Evolutionary conservation across 1,140 invertebrate genomes (phyloP).

Genomic region (Matsumurasca onukii): DNA sequence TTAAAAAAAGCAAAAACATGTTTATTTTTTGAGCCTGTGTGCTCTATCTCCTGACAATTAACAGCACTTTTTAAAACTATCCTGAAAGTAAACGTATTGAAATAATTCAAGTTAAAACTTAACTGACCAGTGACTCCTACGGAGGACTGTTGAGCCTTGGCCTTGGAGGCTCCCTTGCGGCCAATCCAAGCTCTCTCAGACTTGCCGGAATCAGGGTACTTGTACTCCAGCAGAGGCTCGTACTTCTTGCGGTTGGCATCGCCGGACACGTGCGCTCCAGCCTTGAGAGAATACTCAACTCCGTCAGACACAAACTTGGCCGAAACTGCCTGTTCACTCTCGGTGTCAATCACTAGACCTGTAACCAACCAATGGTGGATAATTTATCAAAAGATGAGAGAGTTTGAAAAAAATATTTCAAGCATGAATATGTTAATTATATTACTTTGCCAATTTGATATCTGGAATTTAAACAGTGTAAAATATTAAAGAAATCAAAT

Average conservation of each 20-base stretch:
- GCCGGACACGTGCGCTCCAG: constrained; percentile 61
- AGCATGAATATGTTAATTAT: constrained; percentile 10
- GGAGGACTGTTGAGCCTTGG: constrained; percentile 9
- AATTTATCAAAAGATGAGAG: not conserved
- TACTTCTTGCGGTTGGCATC: constrained; percentile 54
- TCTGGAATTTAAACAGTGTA: no score
- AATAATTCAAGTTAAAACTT: no score
- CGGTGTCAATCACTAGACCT: constrained; percentile 52
- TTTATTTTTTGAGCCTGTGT: no score
- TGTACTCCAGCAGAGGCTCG: constrained; percentile 68
- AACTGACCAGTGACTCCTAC: constrained; percentile 22
- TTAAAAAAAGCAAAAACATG: no score
- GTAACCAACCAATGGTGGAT: not conserved
- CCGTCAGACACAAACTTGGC: constrained; percentile 58
- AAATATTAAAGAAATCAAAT: no score
- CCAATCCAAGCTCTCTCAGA: constrained; percentile 36
- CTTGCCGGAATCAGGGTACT: constrained; percentile 51
- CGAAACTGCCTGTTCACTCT: constrained; percentile 56
- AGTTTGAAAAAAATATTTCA: constrained; percentile 3
- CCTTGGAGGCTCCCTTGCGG: constrained; percentile 48
- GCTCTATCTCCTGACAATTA: no score
- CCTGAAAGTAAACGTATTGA: no score
- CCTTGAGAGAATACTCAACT: constrained; percentile 58
- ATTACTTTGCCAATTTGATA: no score
- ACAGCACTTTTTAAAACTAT: no score